Evolutionary conservation across 2,888 invertebrate species (phyloP), one percentile per base, ranked within the genome.

Genomic region (Aquatica leii): DNA sequence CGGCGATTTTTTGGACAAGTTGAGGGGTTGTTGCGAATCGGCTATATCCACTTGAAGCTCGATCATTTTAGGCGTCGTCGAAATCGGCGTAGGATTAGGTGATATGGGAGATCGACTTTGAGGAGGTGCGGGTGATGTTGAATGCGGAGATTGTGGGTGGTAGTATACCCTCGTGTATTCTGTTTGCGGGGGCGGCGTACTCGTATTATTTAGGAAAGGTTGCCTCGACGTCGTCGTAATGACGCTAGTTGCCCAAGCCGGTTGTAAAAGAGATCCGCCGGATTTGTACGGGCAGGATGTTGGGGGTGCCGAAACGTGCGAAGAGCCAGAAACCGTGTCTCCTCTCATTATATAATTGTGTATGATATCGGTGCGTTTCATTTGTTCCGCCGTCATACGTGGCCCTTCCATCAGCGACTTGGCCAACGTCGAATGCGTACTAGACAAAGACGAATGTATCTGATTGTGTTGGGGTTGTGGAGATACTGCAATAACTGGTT

Each of bases 391-490:
- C 43, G 94, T 95, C 93, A 95, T 94, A 73, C 94, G 87, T 5
- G 95, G 95, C n/a, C 94, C 94, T 78, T 94, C 95, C 91, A 94
- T 94, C 69, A 96, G 83, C 63, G 94, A 93, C 79, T 93, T 93
- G 71, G 95, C 95, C 69, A 96, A 84, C 74, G 94, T 95, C 37
- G 94, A 94, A 83, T 94, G 94, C 63, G 93, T 94, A 76, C 92
- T 92, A 70, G 93, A 93, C 59, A 94, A 83, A 48, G 91, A 86
- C 48, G 89, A 88, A 20, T 83, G 83, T 1, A 82, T 80, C 56
- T 81, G 69, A 53, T 74, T 68, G 69, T 71, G 81, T 79, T 70
- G 72, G 72, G 79, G 77, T 60, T 76, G 78, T 1, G 80, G 77
- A 8, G 82, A 79, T 57, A 79, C 72, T 4, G 80, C 75, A 2